Evolutionary conservation across 2,797 vertebrate genomes (phyloP), one percentile per base, ranked within the genome.

Genomic region (Peromyscus aztecus): DNA sequence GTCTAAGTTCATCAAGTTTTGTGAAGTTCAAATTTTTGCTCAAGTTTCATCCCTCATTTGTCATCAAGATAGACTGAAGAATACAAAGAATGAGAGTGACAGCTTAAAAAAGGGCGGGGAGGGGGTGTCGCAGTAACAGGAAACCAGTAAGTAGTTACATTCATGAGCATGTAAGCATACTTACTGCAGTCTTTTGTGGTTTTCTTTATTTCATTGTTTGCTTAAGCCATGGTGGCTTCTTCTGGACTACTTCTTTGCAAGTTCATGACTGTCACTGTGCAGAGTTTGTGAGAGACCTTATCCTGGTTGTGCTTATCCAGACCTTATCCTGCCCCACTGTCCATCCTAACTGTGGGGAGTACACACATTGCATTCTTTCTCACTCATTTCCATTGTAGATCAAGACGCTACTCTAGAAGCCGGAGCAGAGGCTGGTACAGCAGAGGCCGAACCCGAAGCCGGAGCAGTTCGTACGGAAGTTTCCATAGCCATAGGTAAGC

Each of bases 401-500:
- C 98, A 34, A 99, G 99, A 98, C 99, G 99, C 98, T 99, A 99
- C 55, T 99, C 99, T 7, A 99, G 99, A 98, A 99, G 99, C 98
- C 98, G 99, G 43, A 99, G 99, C 98, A 98, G 99, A 96, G 99
- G 99, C 34, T 99, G 99, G 98, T 99, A 98, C 29, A 98, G 99
- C 92, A 98, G 99, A 88, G 98, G 99, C 88, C 98, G 98, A 21
- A 61, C 23, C 23, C 98, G 98, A 75, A 99, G 99, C 61, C 98
- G 99, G 23, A 99, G 99, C 81, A 99, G 99, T 57, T 99, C 99
- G n/a, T 99, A 99, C 75, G 98, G 98, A 84, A 99, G 99, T 77
- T 99, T 99, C 98, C 98, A 99, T 95, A 99, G 99, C 95, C 99
- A 97, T 0, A 99, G 99, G 99, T 99, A 77, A 95, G 97, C 31